These are phyloP conservation scores for Neomonachus schauinslandi DNA, from an alignment of 2,113 vertebrate genomes.

Conservation along the genomic window DNA sequence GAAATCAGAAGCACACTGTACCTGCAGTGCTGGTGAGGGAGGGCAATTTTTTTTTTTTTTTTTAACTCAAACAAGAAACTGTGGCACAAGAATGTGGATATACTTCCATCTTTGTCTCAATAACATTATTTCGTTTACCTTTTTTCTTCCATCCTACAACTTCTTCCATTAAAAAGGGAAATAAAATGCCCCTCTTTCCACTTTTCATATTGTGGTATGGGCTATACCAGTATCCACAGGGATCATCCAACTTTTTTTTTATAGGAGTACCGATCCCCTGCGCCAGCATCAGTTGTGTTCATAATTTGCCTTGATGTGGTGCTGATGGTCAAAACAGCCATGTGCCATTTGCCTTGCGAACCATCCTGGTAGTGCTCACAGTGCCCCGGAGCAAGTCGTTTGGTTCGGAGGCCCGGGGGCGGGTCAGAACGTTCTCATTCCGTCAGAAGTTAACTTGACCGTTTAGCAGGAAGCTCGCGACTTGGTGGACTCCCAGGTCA, in stretches of 20 bases:
- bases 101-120: not conserved
- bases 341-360: no score
- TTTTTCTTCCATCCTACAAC: not conserved
- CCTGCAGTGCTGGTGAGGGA: not conserved
- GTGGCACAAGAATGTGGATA: not conserved
- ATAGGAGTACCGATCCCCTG: not conserved
- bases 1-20: not conserved
- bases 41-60: not conserved
- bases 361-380: rapidly evolving
- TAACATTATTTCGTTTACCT: not conserved
- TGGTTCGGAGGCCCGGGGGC: not conserved
- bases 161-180: not conserved
- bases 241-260: not conserved
- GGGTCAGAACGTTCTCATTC: not conserved
- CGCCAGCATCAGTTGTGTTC: not conserved
- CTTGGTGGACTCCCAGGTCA: not conserved
- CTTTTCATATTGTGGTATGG: not conserved
- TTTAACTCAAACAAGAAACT: not conserved
- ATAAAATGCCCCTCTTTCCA: rapidly evolving
- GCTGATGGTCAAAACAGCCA: not conserved
- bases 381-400: not conserved
- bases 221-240: not conserved
- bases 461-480: not conserved
- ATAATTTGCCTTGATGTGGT: not conserved
- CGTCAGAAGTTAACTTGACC: no score